A percentile compares a stretch with the other conserved stretches of the same genome.
Evolutionary conservation across 2,797 vertebrate genomes (phyloP).

Genomic region (Tympanoctomys barrerae): DNA sequence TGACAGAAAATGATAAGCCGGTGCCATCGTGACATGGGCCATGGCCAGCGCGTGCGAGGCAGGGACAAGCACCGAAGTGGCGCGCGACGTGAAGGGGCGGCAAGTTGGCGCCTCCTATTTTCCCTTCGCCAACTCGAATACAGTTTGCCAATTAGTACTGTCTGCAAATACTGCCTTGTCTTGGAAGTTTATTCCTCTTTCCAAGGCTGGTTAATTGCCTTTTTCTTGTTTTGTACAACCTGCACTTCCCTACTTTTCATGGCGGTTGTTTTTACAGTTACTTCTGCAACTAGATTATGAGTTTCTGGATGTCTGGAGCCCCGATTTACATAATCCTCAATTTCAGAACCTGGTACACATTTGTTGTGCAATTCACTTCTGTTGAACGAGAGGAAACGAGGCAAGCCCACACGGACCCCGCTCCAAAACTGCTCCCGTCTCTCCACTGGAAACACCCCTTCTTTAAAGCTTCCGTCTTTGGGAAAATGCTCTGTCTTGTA

Average conservation of each 20-base stretch:
- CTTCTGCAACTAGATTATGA: background rate
- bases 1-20: background rate
- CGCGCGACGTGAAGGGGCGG: background rate
- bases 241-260: background rate
- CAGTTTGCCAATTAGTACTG: background rate
- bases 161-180: background rate
- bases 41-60: background rate
- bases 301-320: background rate
- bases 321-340: background rate
- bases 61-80: background rate
- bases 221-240: background rate
- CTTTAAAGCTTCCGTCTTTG: background rate
- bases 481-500: conserved; percentile 27
- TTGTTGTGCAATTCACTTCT: background rate
- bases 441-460: background rate
- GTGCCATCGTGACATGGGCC: no score
- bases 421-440: background rate
- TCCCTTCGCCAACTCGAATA: background rate
- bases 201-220: background rate
- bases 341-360: background rate
- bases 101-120: rapidly evolving
- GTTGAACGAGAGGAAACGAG: background rate
- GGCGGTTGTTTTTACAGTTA: background rate
- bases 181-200: background rate
- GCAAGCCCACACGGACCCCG: background rate